Evolutionary conservation across 2,797 vertebrate genomes (phyloP), one percentile per base, ranked within the genome.

Genomic region (Gouania willdenowi): DNA sequence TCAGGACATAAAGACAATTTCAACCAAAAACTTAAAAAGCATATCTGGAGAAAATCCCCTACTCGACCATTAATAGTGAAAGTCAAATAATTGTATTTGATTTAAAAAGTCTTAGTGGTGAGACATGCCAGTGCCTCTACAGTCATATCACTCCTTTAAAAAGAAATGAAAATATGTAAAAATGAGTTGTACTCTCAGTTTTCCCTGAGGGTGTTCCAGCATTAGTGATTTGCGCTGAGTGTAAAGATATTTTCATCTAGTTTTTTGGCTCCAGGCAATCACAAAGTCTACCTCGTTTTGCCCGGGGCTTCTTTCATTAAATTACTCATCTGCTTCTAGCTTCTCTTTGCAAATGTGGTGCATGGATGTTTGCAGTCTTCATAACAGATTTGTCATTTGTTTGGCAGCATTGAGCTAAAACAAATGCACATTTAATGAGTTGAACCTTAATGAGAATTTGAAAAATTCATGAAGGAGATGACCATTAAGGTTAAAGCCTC

Each of bases 391-490:
- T 50, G 19, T 57, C 63, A 52, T 44, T 28, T 38, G 12, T 48
- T 49, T 65, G 65, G 66, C 40, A 30, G 39, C 6, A 21, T 31
- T 47, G 17, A 5, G 30, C 27, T 52, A 26, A 62, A 65, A 66
- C 33, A 78, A 72, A 75, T 66, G 50, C 33, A 18, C 42, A 42
- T 82, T 74, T 75, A 78, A 76, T 56, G 31, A 35, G 44, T 23
- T 8, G 26, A 59, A 49, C 39, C 33, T 61, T 77, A 72, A 81
- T 69, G 55, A 77, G 45, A 50, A 61, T 26, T 35, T 70, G 59
- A 75, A 81, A 78, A 64, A 77, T 72, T 66, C 35, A 75, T 75
- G 42, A 66, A 54, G 57, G 26, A 45, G 54, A 58, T 71, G 44
- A 70, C 50, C 66, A 71, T 79, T 79, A 76, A 77, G 65, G 75